These are phyloP conservation scores for Nycteola revayana DNA, from an alignment of 2,888 invertebrate genomes.

Conservation along the genomic window DNA sequence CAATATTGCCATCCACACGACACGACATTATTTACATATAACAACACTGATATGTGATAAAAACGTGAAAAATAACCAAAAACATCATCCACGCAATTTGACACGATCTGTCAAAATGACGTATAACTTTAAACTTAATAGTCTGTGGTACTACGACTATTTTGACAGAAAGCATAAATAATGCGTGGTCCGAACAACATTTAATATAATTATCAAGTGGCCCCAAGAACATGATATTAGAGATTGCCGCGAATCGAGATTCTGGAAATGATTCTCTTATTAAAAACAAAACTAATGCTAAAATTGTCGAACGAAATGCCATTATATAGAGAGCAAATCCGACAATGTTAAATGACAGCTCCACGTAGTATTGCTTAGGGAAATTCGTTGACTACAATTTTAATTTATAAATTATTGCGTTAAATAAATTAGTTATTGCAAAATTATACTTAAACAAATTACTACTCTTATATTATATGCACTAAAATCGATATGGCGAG, in stretches of 20 bases:
- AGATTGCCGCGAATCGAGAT: constrained; percentile 39
- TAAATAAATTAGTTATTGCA: constrained; percentile 51
- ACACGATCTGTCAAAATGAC: constrained; percentile 31
- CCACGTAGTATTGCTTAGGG: constrained; percentile 66
- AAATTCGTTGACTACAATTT: constrained; percentile 60
- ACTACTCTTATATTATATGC: constrained; percentile 33
- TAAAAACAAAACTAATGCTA: constrained; percentile 13
- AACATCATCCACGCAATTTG: constrained; percentile 34
- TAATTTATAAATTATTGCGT: constrained; percentile 36
- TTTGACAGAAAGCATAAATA: constrained; percentile 31
- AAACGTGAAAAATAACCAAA: constrained; percentile 46
- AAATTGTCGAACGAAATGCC: constrained; percentile 22
- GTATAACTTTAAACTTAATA: constrained; percentile 26
- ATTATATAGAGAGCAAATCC: constrained; percentile 42
- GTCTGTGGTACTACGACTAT: constrained; percentile 23
- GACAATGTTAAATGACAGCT: constrained; percentile 23
- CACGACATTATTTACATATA: constrained; percentile 66
- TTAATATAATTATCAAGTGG: constrained; percentile 48
- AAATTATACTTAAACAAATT: constrained; percentile 29
- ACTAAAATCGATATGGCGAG: constrained; percentile 14
- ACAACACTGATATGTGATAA: constrained; percentile 73
- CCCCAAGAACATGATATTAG: constrained; percentile 62
- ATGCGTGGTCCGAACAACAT: constrained; percentile 38
- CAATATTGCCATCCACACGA: constrained; percentile 66
- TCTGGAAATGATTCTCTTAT: constrained; percentile 27